A percentile compares a stretch with the other conserved stretches of the same genome.
These are phyloP conservation scores for Crotalus viridis DNA, from an alignment of 2,113 vertebrate genomes.

Conservation along the genomic window DNA sequence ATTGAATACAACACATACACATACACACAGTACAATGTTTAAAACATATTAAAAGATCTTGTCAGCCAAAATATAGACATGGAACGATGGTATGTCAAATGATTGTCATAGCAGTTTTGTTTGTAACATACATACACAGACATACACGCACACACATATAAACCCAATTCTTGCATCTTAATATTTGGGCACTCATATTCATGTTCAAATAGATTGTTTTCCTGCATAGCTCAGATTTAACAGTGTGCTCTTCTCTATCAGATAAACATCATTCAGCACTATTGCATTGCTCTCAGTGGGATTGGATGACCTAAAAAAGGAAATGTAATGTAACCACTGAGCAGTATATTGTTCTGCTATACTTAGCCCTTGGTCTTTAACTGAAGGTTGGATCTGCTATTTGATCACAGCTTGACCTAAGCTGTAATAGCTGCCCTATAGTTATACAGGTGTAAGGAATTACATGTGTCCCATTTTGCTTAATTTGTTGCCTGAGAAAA, in stretches of 20 bases:
- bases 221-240: not conserved
- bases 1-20: not conserved
- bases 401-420: not conserved
- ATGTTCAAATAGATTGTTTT: not conserved
- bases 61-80: not conserved
- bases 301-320: not conserved
- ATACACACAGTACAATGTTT: not conserved
- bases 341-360: not conserved
- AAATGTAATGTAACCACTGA: not conserved
- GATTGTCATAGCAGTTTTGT: not conserved
- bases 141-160: no score
- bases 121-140: not conserved
- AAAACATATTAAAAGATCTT: not conserved
- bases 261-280: not conserved
- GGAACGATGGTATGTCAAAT: not conserved
- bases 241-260: not conserved
- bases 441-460: not conserved
- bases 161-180: slow-evolving; percentile 9
- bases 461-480: not conserved
- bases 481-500: not conserved
- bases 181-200: slow-evolving; percentile 10
- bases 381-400: not conserved
- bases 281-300: not conserved
- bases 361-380: not conserved
- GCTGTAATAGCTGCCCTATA: not conserved